phyloP scores from a whole-genome alignment of 2,888 invertebrate species.

The Drosophila melanosoma region DNA sequence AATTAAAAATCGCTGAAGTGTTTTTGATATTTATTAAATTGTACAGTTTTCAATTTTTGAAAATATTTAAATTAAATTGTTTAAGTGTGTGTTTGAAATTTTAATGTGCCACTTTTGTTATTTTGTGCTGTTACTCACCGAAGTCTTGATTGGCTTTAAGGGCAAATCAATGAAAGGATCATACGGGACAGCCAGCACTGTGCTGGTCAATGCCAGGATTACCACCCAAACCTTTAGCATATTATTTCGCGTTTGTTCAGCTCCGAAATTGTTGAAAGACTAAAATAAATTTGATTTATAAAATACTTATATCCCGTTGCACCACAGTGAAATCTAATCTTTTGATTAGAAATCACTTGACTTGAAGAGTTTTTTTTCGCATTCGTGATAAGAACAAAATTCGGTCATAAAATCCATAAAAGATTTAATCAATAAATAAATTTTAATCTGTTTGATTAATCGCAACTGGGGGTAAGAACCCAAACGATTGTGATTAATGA shows the following conservation, averaged over 20 bases:
- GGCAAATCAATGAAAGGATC: slow-evolving; percentile 73
- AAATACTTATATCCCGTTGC: background rate
- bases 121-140: slow-evolving; percentile 47
- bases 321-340: slow-evolving; percentile 53
- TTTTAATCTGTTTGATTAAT: slow-evolving; percentile 22
- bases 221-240: slow-evolving; percentile 40
- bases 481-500: background rate
- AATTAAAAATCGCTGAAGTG: background rate
- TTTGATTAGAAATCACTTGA: slow-evolving; percentile 32
- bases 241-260: slow-evolving; percentile 16
- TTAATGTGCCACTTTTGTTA: background rate
- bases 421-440: slow-evolving; percentile 25
- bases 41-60: background rate
- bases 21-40: background rate
- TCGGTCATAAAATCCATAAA: slow-evolving; percentile 31
- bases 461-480: background rate
- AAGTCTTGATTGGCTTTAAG: slow-evolving; percentile 64
- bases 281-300: slow-evolving; percentile 11
- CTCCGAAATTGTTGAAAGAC: slow-evolving; percentile 32
- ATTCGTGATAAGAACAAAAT: slow-evolving; percentile 28
- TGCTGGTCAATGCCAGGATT: slow-evolving; percentile 33
- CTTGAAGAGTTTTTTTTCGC: slow-evolving; percentile 2
- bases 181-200: slow-evolving; percentile 28
- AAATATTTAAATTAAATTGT: too few relatives aligned
- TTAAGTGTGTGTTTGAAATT: background rate